Base-by-base conservation (phyloP, 2,113 vertebrate species). In the Dermatemys mawii region DNA sequence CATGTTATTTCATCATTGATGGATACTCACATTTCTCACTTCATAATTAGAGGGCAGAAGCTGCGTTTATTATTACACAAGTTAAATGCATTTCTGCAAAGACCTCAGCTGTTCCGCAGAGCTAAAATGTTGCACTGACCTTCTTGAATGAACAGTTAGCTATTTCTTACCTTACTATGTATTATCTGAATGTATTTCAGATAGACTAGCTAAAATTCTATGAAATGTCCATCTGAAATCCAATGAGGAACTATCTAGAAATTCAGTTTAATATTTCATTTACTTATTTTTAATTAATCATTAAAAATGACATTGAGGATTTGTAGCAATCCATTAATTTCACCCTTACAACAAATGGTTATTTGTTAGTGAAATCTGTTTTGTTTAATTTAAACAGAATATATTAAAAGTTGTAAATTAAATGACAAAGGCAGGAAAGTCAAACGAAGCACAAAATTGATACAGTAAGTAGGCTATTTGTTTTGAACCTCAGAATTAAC, bases 401-500 rank as follows among this genome's bases (percentile, higher is more conserved):
- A 90, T 76, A 91, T 96, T 9, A 83, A 83, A 93, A 94, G 57
- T 79, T 97, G 8, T 84, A 96, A 94, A 84, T 95, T 96, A 95
- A 95, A 96, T 63, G 26, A 93, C 54, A 93, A 95, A 93, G 93
- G 84, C 94, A 93, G 83, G 91, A 94, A 90, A 90, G 54, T 70
- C 96, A 96, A 97, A 94, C 78, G 94, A 97, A 97, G 91, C 93
- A 95, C 89, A 92, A 87, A 95, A 93, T 51, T 54, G 75, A 90
- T 90, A 97, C 41, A 90, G 84, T 85, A 85, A 93, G 90, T 96
- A 92, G 88, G 93, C 95, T 88, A 78, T 84, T 92, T 90, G 89
- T 91, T 96, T 88, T 95, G 93, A 96, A 95, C 93, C 96, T 95
- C 90, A 95, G 94, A 89, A 92, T 83, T 75, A 97, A 95, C 44